Evolutionary conservation across 2,113 vertebrate species (phyloP), one percentile per base, ranked within the genome.

Genomic region (Alouatta palliata): DNA sequence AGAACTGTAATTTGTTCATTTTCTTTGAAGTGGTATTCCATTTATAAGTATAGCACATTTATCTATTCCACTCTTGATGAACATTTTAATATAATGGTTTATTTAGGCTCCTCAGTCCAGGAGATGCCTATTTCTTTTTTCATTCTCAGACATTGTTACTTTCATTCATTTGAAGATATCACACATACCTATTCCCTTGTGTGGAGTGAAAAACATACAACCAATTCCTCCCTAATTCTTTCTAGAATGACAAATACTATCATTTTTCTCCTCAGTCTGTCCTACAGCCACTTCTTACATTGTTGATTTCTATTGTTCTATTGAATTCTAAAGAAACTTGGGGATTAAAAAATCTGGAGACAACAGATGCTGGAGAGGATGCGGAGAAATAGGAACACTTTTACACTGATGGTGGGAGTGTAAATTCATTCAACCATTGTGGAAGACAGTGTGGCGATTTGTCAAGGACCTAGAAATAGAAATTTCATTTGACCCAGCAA

Each of bases 51-150:
- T 40, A 83, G 20, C 20, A 61, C 71, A 71, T 85, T 84, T 35
- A 43, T 43, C n/a, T 19, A 27, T 43, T 89, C 35, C 61, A 27
- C 19, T 91, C 4, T 56, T 45, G 64, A 10, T 91, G 14, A 52
- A 49, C 71, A 73, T 73, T 71, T 95, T 49, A 79, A 79, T 90
- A 85, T 91, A 58, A 35, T 83, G 43, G 79, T 96, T 90, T 90
- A 40, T 89, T 90, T 92, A 89, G 91, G 27, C 8, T 80, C 21
- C 9, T 19, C 25, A 49, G 25, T 91, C 40, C 21, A 71, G 94
- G 58, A 83, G 91, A 43, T 88, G 5, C 32, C 87, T 40, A 27
- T 94, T 98, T 43, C 17, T 70, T 92, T 96, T 96, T 75, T 23
- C 5, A 30, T 56, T 90, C 66, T 86, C 20, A 76, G 40, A 40